phyloP scores from a whole-genome alignment of 2,113 vertebrate genomes.

The Nyctibius bracteatus region DNA sequence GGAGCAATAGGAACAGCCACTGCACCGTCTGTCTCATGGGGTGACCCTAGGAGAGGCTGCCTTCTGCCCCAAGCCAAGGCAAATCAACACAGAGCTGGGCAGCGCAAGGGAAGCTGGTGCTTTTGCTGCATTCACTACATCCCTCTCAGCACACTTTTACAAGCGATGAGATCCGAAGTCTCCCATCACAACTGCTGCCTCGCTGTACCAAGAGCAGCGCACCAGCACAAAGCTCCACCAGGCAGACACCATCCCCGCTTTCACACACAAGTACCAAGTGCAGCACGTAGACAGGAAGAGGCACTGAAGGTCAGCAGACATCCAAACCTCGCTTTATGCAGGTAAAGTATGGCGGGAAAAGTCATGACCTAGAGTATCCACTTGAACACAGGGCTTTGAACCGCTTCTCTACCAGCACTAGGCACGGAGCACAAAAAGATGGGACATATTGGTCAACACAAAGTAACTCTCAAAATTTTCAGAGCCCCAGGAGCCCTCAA shows the following conservation, averaged over 20 bases:
- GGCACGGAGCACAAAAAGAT: neutral
- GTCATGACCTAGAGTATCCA: too few relatives aligned
- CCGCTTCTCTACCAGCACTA: rapidly evolving
- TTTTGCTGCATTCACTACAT: rapidly evolving
- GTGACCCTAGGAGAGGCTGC: neutral
- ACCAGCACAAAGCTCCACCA: neutral
- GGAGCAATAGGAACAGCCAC: neutral
- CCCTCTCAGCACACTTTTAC: neutral
- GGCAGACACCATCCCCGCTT: neutral
- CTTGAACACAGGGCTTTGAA: neutral
- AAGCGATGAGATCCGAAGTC: neutral
- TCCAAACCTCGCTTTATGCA: neutral
- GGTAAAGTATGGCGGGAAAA: neutral
- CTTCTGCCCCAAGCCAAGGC: neutral
- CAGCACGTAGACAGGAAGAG: rapidly evolving
- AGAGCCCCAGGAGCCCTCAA: neutral
- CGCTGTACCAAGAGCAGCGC: neutral
- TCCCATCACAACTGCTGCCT: neutral
- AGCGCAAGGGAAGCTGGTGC: neutral
- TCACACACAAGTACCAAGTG: rapidly evolving
- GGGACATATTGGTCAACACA: neutral
- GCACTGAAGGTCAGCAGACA: neutral
- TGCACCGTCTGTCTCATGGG: rapidly evolving
- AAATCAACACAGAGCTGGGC: neutral
- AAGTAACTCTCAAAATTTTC: neutral